Conservation (phyloP, 2,113 vertebrate species). For the Astatotilapia flaviijosephi region DNA sequence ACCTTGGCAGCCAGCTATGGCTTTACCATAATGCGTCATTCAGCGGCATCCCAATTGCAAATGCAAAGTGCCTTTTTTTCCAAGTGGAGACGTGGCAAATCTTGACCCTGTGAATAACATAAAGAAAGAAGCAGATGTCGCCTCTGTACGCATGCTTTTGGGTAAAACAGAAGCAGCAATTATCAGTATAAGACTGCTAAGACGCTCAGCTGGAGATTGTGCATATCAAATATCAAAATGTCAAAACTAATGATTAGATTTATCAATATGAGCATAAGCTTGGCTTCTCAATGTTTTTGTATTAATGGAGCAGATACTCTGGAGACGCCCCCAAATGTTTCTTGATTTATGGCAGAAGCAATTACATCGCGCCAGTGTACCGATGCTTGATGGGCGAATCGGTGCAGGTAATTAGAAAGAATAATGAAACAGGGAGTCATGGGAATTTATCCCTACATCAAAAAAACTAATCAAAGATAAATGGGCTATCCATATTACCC, state of each 20-base stretch:
- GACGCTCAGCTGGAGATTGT: neutral
- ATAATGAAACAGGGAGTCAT: slow-evolving; percentile 64
- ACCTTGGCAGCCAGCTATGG: slow-evolving; percentile 28
- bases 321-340: slow-evolving; percentile 44
- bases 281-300: slow-evolving; percentile 32
- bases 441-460: slow-evolving; percentile 64
- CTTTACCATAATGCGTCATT: neutral
- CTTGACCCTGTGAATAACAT: neutral
- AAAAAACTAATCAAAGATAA: slow-evolving; percentile 71
- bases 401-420: slow-evolving; percentile 72
- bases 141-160: neutral
- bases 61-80: slow-evolving; percentile 4
- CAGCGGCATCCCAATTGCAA: neutral
- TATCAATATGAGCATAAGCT: slow-evolving; percentile 40
- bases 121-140: neutral
- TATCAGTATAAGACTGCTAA: neutral
- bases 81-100: neutral
- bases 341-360: slow-evolving; percentile 69
- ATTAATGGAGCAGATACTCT: slow-evolving; percentile 44
- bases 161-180: neutral
- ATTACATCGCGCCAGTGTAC: slow-evolving; percentile 61
- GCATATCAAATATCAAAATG: slow-evolving; percentile 37
- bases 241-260: slow-evolving; percentile 43
- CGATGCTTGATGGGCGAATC: slow-evolving; percentile 57
- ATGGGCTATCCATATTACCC: slow-evolving; percentile 63